Conservation (phyloP, 2,888 invertebrate genomes). For the Lasius fuliginosus region DNA sequence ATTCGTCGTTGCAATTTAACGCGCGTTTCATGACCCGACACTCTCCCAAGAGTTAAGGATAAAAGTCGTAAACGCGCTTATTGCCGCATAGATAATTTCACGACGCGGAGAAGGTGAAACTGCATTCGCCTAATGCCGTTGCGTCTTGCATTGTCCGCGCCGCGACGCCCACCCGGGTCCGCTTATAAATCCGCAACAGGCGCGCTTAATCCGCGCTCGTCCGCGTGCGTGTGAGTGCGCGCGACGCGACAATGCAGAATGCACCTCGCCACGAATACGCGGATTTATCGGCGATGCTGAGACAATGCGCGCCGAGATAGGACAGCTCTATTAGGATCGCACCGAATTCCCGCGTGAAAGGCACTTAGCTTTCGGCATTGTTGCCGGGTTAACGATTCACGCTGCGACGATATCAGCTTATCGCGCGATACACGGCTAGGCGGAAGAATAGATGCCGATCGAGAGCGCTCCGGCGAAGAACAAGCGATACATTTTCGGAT, state of each 20-base stretch:
- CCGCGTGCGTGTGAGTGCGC: constrained; percentile 33
- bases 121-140: constrained; percentile 68
- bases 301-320: constrained; percentile 67
- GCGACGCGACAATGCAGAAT: constrained; percentile 72
- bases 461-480: constrained; percentile 19
- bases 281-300: constrained; percentile 73
- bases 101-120: constrained; percentile 70
- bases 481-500: background rate
- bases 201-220: constrained; percentile 69
- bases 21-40: constrained; percentile 24
- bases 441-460: constrained; percentile 42
- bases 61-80: constrained; percentile 64
- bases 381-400: constrained; percentile 62
- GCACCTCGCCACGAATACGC: constrained; percentile 68
- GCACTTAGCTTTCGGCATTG: constrained; percentile 72
- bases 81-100: constrained; percentile 79
- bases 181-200: constrained; percentile 72
- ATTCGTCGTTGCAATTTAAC: constrained; percentile 6
- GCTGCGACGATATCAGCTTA: constrained; percentile 59
- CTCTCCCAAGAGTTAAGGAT: constrained; percentile 30
- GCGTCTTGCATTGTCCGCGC: constrained; percentile 68
- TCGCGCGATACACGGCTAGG: constrained; percentile 34
- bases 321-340: constrained; percentile 58
- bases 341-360: constrained; percentile 69
- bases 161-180: constrained; percentile 70